Evolutionary conservation across 2,797 vertebrate genomes (phyloP).

Genomic region (Centropyge bicolor): DNA sequence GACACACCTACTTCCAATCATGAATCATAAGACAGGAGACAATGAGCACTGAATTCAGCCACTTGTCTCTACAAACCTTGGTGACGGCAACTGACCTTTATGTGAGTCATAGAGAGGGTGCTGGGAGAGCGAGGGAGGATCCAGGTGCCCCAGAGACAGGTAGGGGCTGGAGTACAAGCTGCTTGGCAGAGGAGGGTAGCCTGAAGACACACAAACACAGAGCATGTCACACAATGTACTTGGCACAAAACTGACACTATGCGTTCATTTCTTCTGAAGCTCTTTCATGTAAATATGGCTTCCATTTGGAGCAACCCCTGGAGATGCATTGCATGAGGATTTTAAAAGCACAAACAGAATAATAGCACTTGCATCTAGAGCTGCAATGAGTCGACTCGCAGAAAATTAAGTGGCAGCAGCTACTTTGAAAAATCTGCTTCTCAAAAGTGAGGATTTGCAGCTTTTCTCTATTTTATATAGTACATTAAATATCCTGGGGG

Average conservation of each 20-base stretch:
- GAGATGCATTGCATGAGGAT: neutral
- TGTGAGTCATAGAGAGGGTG: constrained; percentile 93
- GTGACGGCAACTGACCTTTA: constrained; percentile 90
- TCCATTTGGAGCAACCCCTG: neutral
- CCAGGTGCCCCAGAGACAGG: constrained; percentile 94
- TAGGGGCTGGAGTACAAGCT: constrained; percentile 92
- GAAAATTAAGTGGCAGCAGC: neutral
- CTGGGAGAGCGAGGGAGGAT: constrained; percentile 91
- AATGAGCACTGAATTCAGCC: constrained; percentile 16
- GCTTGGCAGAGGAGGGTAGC: constrained; percentile 91
- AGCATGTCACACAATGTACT: neutral
- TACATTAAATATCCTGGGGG: neutral
- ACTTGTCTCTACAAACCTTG: constrained; percentile 13
- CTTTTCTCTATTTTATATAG: neutral
- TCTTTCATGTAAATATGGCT: neutral
- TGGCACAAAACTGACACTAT: neutral
- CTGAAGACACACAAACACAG: constrained; percentile 76
- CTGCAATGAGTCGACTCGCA: neutral
- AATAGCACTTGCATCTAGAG: neutral
- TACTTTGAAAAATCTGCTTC: neutral
- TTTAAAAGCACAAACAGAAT: neutral
- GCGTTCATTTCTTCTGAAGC: neutral
- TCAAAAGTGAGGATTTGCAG: neutral
- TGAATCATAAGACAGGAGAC: constrained; percentile 8
- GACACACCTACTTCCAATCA: constrained; percentile 20